phyloP scores from a whole-genome alignment of 2,888 invertebrate genomes.

The Drosophila cognata region DNA sequence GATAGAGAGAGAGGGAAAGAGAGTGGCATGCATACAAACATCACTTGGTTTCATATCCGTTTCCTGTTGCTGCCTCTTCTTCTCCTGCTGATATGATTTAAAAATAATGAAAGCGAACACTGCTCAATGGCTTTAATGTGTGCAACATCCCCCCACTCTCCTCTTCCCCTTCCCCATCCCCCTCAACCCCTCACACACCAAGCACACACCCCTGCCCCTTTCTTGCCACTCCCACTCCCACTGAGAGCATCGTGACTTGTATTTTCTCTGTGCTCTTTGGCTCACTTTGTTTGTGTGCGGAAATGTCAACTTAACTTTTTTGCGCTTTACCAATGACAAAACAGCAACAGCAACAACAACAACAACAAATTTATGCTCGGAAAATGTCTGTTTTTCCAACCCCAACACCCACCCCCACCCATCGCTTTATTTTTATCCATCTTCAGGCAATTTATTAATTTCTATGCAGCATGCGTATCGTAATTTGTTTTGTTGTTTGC shows the following conservation, averaged over 20 bases:
- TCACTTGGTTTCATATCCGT: conserved; percentile 71
- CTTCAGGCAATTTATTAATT: conserved; percentile 72
- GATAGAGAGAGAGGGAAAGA: not conserved
- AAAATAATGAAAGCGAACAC: conserved; percentile 76
- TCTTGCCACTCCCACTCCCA: too few relatives aligned
- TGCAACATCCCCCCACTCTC: not conserved
- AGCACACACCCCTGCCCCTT: not conserved
- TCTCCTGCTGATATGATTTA: conserved; percentile 73
- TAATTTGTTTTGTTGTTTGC: conserved; percentile 67
- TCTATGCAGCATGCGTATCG: conserved; percentile 75
- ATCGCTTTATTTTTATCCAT: not conserved
- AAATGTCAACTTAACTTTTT: conserved; percentile 77
- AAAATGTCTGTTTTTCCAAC: conserved; percentile 39
- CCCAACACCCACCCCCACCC: not conserved
- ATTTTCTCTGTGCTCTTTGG: conserved; percentile 22
- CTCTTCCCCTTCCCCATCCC: not conserved
- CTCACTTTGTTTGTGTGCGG: conserved; percentile 44
- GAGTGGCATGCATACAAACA: conserved; percentile 45
- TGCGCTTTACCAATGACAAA: conserved; percentile 51
- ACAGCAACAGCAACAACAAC: conserved; percentile 36
- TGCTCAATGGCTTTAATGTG: conserved; percentile 58
- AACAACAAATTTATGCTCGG: conserved; percentile 37
- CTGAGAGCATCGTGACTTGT: conserved; percentile 38
- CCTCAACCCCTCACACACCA: not conserved
- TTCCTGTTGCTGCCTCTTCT: conserved; percentile 53